These are phyloP conservation scores for Neocloeon triangulifer DNA, from an alignment of 1,140 invertebrate species.

Conservation along the genomic window DNA sequence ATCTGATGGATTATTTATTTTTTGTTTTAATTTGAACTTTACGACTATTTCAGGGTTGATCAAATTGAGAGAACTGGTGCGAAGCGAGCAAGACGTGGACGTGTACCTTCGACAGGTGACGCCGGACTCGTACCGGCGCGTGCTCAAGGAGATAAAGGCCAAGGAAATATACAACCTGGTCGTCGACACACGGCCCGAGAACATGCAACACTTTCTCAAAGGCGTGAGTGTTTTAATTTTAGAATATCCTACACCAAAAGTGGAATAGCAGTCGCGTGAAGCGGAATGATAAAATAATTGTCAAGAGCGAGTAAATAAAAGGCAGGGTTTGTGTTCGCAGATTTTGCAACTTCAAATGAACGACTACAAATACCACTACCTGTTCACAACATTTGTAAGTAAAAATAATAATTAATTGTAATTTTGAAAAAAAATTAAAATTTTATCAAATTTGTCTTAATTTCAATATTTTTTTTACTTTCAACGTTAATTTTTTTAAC, in stretches of 20 bases:
- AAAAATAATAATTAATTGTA: conserved; percentile 9
- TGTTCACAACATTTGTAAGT: conserved; percentile 46
- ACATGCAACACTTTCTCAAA: conserved; percentile 32
- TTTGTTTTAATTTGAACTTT: too few species aligned
- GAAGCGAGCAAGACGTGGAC: conserved; percentile 22
- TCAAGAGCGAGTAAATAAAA: too few species aligned
- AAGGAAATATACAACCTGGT: conserved; percentile 34
- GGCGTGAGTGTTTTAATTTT: conserved; percentile 20
- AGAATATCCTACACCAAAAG: too few species aligned
- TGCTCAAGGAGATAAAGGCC: conserved; percentile 30
- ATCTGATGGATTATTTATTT: too few species aligned
- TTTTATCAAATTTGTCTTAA: too few species aligned
- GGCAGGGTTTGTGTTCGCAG: conserved; percentile 19
- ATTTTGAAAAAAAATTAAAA: too few species aligned
- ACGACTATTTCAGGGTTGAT: conserved; percentile 27
- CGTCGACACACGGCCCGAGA: conserved; percentile 29
- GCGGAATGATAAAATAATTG: too few species aligned
- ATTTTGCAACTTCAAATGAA: conserved; percentile 41
- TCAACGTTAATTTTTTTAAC: too few species aligned
- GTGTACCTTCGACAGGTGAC: conserved; percentile 30
- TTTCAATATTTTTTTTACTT: too few species aligned
- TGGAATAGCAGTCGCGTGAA: too few species aligned
- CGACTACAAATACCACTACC: conserved; percentile 43
- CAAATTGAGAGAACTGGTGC: conserved; percentile 25
- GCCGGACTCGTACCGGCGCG: conserved; percentile 27